Base-by-base conservation (phyloP, 2,797 vertebrate genomes). In the Oryzias sinensis region DNA sequence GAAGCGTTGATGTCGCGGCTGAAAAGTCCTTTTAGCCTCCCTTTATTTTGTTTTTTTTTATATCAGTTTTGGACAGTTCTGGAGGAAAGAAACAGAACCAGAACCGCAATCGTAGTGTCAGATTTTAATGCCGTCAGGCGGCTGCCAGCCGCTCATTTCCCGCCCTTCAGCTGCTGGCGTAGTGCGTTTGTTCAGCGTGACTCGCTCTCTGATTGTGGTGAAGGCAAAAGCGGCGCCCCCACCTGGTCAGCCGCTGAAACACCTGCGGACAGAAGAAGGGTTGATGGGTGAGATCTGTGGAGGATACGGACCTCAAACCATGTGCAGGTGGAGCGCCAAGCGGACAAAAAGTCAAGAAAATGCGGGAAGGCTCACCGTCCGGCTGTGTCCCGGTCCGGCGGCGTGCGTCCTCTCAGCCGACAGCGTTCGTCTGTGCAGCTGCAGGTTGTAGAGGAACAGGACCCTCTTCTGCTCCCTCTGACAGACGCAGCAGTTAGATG, bases 401-500 rank as follows among this genome's bases (percentile, higher is more conserved):
- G 13, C 4, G 33, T 0, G 5, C 43, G 59, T 64, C 16, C 42
- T 55, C 2, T 64, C 44, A 0, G 80, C 16, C 16, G 87, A 93
- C 3, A 65, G 79, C 1, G 70, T 79, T 15, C 81, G 85, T 52
- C 76, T 91, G 42, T 79, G 84, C 18, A 95, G 45, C 44, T 90
- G 86, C n/a, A 94, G 88, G 27, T 95, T 94, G 76, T 97, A 97
- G 33, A 96, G 80, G 68, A 92, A 95, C 44, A 94, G 62, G 42
- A 90, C 46, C 0, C 94, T 74, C 48, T 52, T 81, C 88, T 95
- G 95, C 85, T 97, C 95, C 61, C 93, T 82, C 95, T 96, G 70
- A 66, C 25, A 59, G 8, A 65, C 24, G 56, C 14, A 47, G 16
- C 18, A 2, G 13, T 37, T 37, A 37, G 33, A 37, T 2, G 29